Conservation (phyloP, 2,797 vertebrate species). For the Serranus cabrilla region DNA sequence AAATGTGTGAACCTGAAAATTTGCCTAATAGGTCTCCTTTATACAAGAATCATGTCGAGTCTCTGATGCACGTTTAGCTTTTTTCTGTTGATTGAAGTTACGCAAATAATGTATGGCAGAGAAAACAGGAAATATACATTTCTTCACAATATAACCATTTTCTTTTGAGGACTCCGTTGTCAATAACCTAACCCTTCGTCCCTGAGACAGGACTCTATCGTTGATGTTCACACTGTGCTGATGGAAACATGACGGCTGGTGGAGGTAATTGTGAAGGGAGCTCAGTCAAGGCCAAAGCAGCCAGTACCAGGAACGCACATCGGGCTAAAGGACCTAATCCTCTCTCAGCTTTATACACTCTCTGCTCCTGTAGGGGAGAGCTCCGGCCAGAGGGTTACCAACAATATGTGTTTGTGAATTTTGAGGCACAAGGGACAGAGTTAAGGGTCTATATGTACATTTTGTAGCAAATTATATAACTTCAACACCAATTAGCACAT, state of each 20-base stretch:
- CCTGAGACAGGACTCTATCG: not conserved
- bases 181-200: not conserved
- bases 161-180: not conserved
- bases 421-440: constrained; percentile 4
- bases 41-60: not conserved
- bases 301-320: constrained; percentile 51
- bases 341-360: constrained; percentile 1
- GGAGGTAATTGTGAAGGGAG: constrained; percentile 25
- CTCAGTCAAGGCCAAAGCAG: constrained; percentile 33
- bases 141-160: not conserved
- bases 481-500: constrained; percentile 24
- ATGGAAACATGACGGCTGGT: constrained; percentile 10
- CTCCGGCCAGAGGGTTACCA: not conserved
- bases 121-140: not conserved
- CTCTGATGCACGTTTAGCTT: too few species aligned
- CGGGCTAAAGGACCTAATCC: constrained; percentile 60
- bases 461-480: constrained; percentile 23
- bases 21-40: not conserved
- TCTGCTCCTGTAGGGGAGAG: constrained; percentile 6
- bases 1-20: too few species aligned
- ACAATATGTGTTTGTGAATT: constrained; percentile 11
- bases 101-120: not conserved
- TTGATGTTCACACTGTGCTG: constrained; percentile 12
- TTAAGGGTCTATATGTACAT: constrained; percentile 22
- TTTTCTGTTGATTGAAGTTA: too few species aligned